Conservation (phyloP, 1,140 invertebrate species). For the Aphelinus certus region DNA sequence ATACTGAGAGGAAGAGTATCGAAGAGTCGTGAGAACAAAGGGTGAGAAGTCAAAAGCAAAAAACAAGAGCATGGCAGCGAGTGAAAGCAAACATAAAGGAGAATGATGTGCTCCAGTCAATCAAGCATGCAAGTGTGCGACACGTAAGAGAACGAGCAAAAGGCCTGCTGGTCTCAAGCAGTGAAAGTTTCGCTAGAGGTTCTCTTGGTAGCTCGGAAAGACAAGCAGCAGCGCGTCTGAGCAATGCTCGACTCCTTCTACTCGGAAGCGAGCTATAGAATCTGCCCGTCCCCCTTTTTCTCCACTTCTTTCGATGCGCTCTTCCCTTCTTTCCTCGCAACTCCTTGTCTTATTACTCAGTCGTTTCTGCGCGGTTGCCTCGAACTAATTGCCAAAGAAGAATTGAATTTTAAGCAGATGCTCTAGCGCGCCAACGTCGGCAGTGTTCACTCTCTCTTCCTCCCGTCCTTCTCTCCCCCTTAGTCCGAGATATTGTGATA, state of each 20-base stretch:
- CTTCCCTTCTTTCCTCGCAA: no score
- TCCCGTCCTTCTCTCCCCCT: not conserved
- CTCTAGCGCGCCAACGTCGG: no score
- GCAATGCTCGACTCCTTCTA: constrained; percentile 2
- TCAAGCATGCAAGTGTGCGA: no score
- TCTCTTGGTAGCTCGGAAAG: not conserved
- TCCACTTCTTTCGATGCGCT: not conserved
- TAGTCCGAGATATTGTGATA: not conserved
- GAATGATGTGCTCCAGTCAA: no score
- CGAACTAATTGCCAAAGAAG: constrained; percentile 29
- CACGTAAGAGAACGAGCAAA: no score
- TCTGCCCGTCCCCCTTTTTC: constrained; percentile 18
- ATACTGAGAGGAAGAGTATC: no score
- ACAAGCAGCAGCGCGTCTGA: constrained; percentile 1
- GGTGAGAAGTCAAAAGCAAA: no score
- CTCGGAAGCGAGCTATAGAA: not conserved
- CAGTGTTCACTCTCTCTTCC: not conserved
- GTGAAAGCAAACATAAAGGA: no score
- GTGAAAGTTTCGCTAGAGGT: not conserved
- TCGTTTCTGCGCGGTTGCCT: constrained; percentile 26
- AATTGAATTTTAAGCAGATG: constrained; percentile 24
- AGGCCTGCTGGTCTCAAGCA: no score
- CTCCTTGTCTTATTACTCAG: constrained; percentile 15
- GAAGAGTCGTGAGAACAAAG: no score
- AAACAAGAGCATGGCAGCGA: no score